A percentile compares a stretch with the other conserved stretches of the same genome.
phyloP scores from a whole-genome alignment of 2,888 invertebrate species.

The Lycia hirtaria region DNA sequence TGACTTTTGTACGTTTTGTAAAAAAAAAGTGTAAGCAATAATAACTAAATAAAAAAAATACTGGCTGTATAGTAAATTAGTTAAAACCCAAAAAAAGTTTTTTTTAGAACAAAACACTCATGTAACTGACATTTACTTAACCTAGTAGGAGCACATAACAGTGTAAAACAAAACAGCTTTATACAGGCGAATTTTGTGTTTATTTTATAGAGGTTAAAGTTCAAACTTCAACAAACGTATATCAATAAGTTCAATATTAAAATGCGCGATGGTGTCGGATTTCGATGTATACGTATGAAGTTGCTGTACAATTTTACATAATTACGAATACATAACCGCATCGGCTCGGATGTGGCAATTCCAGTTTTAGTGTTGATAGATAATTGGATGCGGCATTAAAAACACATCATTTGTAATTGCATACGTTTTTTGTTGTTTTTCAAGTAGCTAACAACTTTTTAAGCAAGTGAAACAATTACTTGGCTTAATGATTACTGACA shows the following conservation, averaged over 20 bases:
- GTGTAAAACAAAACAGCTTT: neutral
- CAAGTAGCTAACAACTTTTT: neutral
- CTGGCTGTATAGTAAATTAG: too few species aligned
- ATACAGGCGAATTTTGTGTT: neutral
- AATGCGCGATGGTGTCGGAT: conserved; percentile 1
- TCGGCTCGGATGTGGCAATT: neutral
- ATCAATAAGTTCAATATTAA: neutral
- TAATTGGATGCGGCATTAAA: conserved; percentile 11
- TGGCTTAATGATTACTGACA: neutral
- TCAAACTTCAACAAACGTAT: conserved; percentile 5
- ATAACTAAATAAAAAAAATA: too few species aligned
- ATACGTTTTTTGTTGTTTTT: neutral
- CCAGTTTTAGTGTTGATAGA: conserved; percentile 8
- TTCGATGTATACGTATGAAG: neutral
- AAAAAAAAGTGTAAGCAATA: too few species aligned
- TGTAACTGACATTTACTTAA: neutral
- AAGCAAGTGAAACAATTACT: neutral
- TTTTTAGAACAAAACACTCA: neutral
- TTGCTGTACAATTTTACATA: conserved; percentile 13
- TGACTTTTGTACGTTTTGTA: too few species aligned
- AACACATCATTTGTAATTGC: neutral
- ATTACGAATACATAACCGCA: conserved; percentile 14
- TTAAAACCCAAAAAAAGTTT: too few species aligned
- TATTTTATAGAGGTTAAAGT: conserved; percentile 11
- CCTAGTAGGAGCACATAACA: neutral